Evolutionary conservation across 37 sponge, comb jelly and placozoan species (phyloP).

Genomic region (Aplysina aerophoba): DNA sequence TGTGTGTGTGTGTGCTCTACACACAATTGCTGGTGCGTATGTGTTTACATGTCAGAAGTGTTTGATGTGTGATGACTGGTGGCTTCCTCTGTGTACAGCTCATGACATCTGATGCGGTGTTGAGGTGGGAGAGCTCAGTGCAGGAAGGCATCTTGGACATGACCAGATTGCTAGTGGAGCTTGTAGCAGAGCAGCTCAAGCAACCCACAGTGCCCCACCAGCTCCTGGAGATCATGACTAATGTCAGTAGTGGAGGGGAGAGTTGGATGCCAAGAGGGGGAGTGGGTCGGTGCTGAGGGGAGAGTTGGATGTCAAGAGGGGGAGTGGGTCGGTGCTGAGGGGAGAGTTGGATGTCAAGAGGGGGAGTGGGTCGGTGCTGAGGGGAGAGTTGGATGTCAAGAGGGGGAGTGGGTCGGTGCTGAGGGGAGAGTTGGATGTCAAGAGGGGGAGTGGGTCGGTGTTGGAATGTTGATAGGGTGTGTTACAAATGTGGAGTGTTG

Average conservation of each 20-base stretch:
- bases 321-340: no score
- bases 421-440: not conserved
- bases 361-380: no score
- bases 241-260: slow-evolving; percentile 27
- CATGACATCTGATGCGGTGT: slow-evolving; percentile 83
- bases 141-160: slow-evolving; percentile 90
- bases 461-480: no score
- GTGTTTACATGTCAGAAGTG: no score
- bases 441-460: no score
- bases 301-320: not conserved
- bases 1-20: slow-evolving; percentile 23
- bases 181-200: slow-evolving; percentile 76
- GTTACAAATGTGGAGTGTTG: no score
- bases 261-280: not conserved
- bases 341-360: not conserved
- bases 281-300: not conserved
- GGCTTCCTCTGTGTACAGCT: slow-evolving; percentile 49
- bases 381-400: not conserved
- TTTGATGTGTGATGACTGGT: no score
- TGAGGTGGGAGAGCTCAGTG: slow-evolving; percentile 84
- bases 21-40: slow-evolving; percentile 3
- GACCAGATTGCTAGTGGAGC: slow-evolving; percentile 73
- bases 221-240: slow-evolving; percentile 67
- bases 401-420: not conserved
- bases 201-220: slow-evolving; percentile 64